Evolutionary conservation across 2,797 vertebrate species (phyloP).

Genomic region (Kryptolebias ocellatus): DNA sequence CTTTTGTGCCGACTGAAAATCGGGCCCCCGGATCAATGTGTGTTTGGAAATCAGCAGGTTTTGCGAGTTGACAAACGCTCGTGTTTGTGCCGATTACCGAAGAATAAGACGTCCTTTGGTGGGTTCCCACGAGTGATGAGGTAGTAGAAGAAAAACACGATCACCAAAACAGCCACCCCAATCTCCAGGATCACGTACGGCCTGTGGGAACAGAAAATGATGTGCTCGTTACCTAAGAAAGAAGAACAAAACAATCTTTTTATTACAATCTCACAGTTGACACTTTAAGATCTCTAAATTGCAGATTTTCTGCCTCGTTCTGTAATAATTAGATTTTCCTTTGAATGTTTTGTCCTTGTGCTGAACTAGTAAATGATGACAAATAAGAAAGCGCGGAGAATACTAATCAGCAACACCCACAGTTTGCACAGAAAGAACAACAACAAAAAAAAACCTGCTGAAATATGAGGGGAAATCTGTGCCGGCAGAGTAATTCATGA

Average conservation of each 20-base stretch:
- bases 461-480: conserved; percentile 29
- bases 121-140: conserved; percentile 73
- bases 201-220: conserved; percentile 55
- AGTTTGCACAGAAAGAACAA: conserved; percentile 18
- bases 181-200: conserved; percentile 71
- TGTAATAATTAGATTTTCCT: conserved; percentile 56
- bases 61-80: conserved; percentile 33
- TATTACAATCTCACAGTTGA: conserved; percentile 8
- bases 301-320: conserved; percentile 64
- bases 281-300: conserved; percentile 34
- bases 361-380: conserved; percentile 69
- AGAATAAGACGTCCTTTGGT: conserved; percentile 85
- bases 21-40: conserved; percentile 20
- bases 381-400: conserved; percentile 57
- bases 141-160: conserved; percentile 78
- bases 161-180: conserved; percentile 71
- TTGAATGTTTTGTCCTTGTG: conserved; percentile 41
- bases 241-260: too few relatives aligned
- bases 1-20: conserved; percentile 18
- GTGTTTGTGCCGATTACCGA: conserved; percentile 74
- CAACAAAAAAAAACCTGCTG: conserved; percentile 24
- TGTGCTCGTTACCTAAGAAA: conserved; percentile 6
- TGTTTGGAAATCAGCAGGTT: conserved; percentile 28
- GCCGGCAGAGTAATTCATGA: background rate
- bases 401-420: conserved; percentile 41